A percentile compares a stretch with the other conserved stretches of the same genome.
phyloP scores from a whole-genome alignment of 2,797 vertebrate species.

The Limnodromus scolopaceus region DNA sequence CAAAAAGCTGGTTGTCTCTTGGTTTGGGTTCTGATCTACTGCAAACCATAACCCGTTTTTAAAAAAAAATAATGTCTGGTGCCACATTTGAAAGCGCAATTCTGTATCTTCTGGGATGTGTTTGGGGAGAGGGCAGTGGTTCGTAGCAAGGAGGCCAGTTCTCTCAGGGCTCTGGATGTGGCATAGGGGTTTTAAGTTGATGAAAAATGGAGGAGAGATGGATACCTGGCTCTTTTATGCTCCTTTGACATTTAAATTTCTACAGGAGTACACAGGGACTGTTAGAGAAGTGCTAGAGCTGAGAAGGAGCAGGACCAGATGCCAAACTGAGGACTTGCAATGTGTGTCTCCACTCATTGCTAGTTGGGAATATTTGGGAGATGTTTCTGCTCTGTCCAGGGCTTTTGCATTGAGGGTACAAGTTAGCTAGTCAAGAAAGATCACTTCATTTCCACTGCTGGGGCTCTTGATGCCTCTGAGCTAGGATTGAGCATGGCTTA shows the following conservation, averaged over 20 bases:
- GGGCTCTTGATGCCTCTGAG: background rate
- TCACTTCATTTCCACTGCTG: background rate
- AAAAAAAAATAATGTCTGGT: background rate
- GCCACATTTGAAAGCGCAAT: background rate
- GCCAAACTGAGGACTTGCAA: background rate
- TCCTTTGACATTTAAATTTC: background rate
- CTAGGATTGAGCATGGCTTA: background rate
- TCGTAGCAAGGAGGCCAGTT: background rate
- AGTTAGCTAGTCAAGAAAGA: background rate
- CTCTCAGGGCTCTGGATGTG: background rate
- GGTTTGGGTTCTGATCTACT: background rate
- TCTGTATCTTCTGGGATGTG: background rate
- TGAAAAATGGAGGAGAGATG: background rate
- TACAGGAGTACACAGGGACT: background rate
- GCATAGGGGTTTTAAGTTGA: background rate
- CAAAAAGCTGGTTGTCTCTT: background rate
- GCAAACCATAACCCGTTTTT: background rate
- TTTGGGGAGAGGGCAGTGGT: background rate
- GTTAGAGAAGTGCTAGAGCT: background rate
- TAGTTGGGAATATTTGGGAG: background rate
- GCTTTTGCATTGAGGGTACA: background rate
- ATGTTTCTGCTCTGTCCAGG: background rate
- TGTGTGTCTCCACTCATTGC: background rate
- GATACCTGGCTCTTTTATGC: background rate
- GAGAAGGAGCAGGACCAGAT: background rate